A percentile compares a stretch with the other conserved stretches of the same genome.
These are phyloP conservation scores for Spea hammondii DNA, from an alignment of 2,797 vertebrate genomes.

Conservation along the genomic window DNA sequence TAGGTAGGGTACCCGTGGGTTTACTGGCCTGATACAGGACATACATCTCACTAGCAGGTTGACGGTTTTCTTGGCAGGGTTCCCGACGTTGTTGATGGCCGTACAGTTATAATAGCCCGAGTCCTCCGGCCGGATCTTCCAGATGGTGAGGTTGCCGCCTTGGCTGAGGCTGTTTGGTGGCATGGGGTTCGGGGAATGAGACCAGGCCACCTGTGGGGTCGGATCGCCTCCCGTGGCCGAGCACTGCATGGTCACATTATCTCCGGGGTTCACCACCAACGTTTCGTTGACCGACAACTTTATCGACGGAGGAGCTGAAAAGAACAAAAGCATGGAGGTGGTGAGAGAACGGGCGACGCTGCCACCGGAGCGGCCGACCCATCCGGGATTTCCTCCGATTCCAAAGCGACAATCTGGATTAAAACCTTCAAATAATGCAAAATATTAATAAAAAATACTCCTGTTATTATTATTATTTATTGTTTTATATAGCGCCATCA, in stretches of 20 bases:
- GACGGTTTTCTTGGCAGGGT: conserved; percentile 88
- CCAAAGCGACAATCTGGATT: too few relatives aligned
- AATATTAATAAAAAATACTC: too few relatives aligned
- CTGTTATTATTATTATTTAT: too few relatives aligned
- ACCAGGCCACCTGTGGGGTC: conserved; percentile 81
- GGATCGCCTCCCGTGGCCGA: conserved; percentile 84
- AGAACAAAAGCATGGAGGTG: background rate
- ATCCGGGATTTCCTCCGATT: too few relatives aligned
- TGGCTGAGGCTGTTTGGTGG: conserved; percentile 77
- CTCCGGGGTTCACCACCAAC: conserved; percentile 88
- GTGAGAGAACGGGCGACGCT: background rate
- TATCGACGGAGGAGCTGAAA: conserved; percentile 83
- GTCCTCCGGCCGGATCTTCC: conserved; percentile 77
- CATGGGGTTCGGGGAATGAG: conserved; percentile 80
- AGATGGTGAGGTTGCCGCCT: conserved; percentile 78
- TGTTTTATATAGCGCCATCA: too few relatives aligned
- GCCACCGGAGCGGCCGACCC: too few relatives aligned
- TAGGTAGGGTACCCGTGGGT: background rate
- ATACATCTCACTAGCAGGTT: conserved; percentile 89
- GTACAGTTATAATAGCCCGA: conserved; percentile 94
- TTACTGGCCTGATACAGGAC: conserved; percentile 54
- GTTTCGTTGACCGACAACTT: conserved; percentile 92
- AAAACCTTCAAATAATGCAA: too few relatives aligned
- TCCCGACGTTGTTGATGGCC: conserved; percentile 93
- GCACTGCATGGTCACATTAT: conserved; percentile 86